Percentiles rank a stretch among this genome's conserved stretches.
These are phyloP conservation scores for Ctena decussata DNA, from an alignment of 2,888 invertebrate species.

Conservation along the genomic window DNA sequence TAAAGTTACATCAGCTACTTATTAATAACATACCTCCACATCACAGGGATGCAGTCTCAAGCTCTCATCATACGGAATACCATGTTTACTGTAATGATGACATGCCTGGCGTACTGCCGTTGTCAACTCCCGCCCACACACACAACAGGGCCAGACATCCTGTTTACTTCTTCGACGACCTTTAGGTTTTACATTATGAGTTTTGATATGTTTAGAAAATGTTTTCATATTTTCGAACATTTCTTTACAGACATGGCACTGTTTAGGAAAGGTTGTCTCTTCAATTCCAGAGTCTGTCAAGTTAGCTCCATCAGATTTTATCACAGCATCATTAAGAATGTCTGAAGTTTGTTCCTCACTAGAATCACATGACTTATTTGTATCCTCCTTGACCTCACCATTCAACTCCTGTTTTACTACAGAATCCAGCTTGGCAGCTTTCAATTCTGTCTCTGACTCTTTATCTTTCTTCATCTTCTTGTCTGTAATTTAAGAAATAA, in stretches of 20 bases:
- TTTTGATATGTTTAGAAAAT: constrained; percentile 26
- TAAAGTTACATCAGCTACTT: too few relatives aligned
- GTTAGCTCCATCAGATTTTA: neutral
- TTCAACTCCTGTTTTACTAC: neutral
- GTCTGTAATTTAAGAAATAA: too few relatives aligned
- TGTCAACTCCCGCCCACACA: constrained; percentile 26
- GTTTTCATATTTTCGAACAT: neutral
- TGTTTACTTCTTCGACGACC: neutral
- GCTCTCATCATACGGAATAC: constrained; percentile 44
- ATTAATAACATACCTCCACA: constrained; percentile 40
- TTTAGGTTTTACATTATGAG: constrained; percentile 2
- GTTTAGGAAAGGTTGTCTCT: neutral
- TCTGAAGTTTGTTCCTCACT: neutral
- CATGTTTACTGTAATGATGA: constrained; percentile 52
- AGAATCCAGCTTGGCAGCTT: neutral
- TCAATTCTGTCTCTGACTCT: neutral
- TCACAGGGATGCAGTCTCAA: constrained; percentile 43
- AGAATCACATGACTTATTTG: neutral
- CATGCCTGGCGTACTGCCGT: constrained; percentile 42
- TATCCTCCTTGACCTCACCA: neutral
- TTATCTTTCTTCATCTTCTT: neutral
- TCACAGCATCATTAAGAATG: neutral
- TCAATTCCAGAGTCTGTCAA: neutral
- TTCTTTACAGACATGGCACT: constrained; percentile 15
- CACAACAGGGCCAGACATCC: constrained; percentile 40